These are phyloP conservation scores for Trematomus bernacchii DNA, from an alignment of 2,797 vertebrate genomes.

Conservation along the genomic window DNA sequence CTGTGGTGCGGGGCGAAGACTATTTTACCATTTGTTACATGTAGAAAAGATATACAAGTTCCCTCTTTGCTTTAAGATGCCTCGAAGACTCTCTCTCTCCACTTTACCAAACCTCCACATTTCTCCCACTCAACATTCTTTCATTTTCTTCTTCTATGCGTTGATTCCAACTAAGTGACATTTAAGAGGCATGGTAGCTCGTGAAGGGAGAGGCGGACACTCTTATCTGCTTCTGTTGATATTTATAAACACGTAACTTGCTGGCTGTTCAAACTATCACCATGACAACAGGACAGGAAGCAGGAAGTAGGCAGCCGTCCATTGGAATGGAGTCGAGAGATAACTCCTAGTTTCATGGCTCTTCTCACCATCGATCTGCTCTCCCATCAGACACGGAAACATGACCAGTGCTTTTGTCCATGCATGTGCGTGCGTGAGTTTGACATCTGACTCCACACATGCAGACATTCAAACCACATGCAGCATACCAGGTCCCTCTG, in stretches of 20 bases:
- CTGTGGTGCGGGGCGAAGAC: neutral
- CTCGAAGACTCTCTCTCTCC: neutral
- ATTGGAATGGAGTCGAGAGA: conserved; percentile 57
- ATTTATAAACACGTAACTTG: conserved; percentile 35
- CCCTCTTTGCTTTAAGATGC: conserved; percentile 19
- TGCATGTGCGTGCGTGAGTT: neutral
- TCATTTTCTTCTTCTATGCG: conserved; percentile 1
- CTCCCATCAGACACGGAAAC: neutral
- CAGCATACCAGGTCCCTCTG: conserved; percentile 12
- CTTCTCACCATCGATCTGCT: neutral
- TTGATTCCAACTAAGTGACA: conserved; percentile 51
- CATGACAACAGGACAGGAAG: conserved; percentile 78
- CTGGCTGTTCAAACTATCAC: conserved; percentile 50
- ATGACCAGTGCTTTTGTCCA: neutral
- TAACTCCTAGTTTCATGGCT: conserved; percentile 40
- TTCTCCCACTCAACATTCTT: conserved; percentile 36
- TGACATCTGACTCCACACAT: conserved; percentile 12
- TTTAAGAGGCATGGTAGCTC: conserved; percentile 39
- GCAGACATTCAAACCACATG: conserved; percentile 9
- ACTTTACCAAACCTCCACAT: neutral
- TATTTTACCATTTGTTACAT: conserved; percentile 32
- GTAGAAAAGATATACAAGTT: conserved; percentile 14
- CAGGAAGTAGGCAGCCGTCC: conserved; percentile 71
- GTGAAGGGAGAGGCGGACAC: conserved; percentile 48
- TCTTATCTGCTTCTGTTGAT: conserved; percentile 32